These are phyloP conservation scores for Pegea sp. DNA, from an alignment of 23 tunicate species.

Conservation along the genomic window DNA sequence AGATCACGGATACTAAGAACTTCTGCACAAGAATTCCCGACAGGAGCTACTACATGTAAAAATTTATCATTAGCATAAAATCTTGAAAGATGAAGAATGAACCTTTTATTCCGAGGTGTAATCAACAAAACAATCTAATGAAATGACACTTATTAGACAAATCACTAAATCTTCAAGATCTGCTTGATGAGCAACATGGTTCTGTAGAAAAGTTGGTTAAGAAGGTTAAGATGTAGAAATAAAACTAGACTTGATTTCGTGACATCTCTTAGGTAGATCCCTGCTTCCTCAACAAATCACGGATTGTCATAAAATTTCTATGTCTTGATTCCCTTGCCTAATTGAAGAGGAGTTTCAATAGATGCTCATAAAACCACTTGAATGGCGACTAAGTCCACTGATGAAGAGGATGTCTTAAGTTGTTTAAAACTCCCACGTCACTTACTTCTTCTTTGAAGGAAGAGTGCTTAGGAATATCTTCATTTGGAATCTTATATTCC, in stretches of 20 bases:
- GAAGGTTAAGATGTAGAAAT: background rate
- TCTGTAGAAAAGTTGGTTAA: background rate
- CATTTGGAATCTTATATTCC: too few species aligned
- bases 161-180: slow-evolving; percentile 63
- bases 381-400: slow-evolving; percentile 83
- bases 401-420: background rate
- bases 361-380: slow-evolving; percentile 55
- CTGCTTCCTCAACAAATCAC: slow-evolving; percentile 43
- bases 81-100: too few species aligned
- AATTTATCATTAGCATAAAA: too few species aligned
- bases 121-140: slow-evolving; percentile 83
- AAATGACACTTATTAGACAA: slow-evolving; percentile 50
- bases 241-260: background rate
- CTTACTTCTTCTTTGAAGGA: slow-evolving; percentile 10
- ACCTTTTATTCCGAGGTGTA: slow-evolving; percentile 83
- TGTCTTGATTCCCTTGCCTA: slow-evolving; percentile 74
- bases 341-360: slow-evolving; percentile 28
- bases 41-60: slow-evolving; percentile 78
- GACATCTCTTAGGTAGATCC: slow-evolving; percentile 1
- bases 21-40: slow-evolving; percentile 87
- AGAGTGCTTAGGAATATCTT: slow-evolving; percentile 9
- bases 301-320: slow-evolving; percentile 56
- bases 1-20: slow-evolving; percentile 41
- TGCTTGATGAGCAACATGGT: slow-evolving; percentile 10
- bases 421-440: too few species aligned